Base-by-base conservation (phyloP, 2,888 invertebrate genomes). In the Rapana venosa region DNA sequence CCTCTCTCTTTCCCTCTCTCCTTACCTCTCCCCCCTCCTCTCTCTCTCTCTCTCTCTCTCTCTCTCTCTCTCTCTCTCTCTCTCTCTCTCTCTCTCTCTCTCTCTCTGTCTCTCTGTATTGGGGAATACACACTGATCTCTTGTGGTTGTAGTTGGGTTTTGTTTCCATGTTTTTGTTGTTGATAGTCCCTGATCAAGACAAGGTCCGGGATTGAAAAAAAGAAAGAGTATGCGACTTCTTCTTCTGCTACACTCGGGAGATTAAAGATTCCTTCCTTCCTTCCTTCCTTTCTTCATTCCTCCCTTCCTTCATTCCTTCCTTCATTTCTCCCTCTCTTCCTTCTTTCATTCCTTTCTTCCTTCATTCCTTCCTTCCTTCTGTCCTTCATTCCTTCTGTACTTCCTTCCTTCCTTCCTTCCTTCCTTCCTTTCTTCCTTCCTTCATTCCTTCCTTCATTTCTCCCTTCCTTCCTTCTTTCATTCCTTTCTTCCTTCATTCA, bases 351-450 rank as follows among this genome's bases (percentile, higher is more conserved):
- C n/a, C n/a, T n/a, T n/a, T n/a, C n/a, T n/a, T n/a, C n/a, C n/a
- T n/a, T n/a, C n/a, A n/a, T n/a, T 30, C 85, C n/a, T 58, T n/a
- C 58, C 56, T 58, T 26, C 85, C 13, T 83, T 1, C 36, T 17
- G 1, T 47, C 47, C 5, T 47, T 5, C 85, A 0, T 61, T 32
- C 30, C 35, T 66, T 35, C 66, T 61, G 32, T 61, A 61, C 86
- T 86, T 66, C 66, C 66, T 66, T 66, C 47, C 86, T 66, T 86
- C 86, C 86, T 86, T 66, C 36, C 66, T 66, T 66, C 66, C 86
- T 66, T 86, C 86, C 86, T 86, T 32, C 66, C 66, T 35, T 66
- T 17, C 61, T 66, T 61, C 86, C 86, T 61, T 66, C 86, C 35
- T 66, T 66, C 66, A 35, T 66, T 86, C 35, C 86, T 86, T 86